phyloP scores from a whole-genome alignment of 92 coral and sea anemone species.

The Scolanthus callimorphus region DNA sequence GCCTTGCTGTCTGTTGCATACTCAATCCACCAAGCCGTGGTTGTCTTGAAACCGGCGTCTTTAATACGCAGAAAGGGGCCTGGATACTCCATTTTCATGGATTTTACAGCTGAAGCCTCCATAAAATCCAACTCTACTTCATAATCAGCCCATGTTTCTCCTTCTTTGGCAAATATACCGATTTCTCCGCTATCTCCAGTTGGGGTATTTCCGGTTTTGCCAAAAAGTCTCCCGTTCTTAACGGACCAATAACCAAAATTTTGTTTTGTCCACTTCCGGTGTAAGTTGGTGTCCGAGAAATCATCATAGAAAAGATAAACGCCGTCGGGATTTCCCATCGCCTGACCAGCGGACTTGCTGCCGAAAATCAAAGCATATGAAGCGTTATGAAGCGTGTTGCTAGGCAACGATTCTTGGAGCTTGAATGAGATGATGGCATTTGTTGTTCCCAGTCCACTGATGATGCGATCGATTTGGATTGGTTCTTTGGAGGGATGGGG shows the following conservation, averaged over 20 bases:
- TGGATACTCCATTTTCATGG: slow-evolving; percentile 34
- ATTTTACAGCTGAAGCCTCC: slow-evolving; percentile 34
- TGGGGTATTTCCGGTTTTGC: slow-evolving; percentile 49
- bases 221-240: slow-evolving; percentile 32
- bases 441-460: slow-evolving; percentile 28
- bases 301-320: slow-evolving; percentile 62
- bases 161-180: slow-evolving; percentile 52
- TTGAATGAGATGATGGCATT: slow-evolving; percentile 32
- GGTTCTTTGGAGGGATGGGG: slow-evolving; percentile 12
- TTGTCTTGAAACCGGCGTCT: slow-evolving; percentile 22
- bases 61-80: slow-evolving; percentile 63
- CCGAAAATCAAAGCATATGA: slow-evolving; percentile 50
- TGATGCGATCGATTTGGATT: slow-evolving; percentile 33
- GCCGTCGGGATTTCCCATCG: slow-evolving; percentile 45
- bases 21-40: slow-evolving; percentile 90
- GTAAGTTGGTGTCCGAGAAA: slow-evolving; percentile 30
- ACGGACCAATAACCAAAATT: slow-evolving; percentile 45
- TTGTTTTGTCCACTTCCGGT: slow-evolving; percentile 36
- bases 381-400: slow-evolving; percentile 14
- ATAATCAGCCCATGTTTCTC: slow-evolving; percentile 60
- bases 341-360: slow-evolving; percentile 34
- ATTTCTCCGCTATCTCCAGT: slow-evolving; percentile 40
- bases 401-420: slow-evolving; percentile 29
- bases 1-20: slow-evolving; percentile 32
- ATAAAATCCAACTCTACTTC: slow-evolving; percentile 74